Base-by-base conservation (phyloP, 2,888 invertebrate species). In the Octodonta nipae region DNA sequence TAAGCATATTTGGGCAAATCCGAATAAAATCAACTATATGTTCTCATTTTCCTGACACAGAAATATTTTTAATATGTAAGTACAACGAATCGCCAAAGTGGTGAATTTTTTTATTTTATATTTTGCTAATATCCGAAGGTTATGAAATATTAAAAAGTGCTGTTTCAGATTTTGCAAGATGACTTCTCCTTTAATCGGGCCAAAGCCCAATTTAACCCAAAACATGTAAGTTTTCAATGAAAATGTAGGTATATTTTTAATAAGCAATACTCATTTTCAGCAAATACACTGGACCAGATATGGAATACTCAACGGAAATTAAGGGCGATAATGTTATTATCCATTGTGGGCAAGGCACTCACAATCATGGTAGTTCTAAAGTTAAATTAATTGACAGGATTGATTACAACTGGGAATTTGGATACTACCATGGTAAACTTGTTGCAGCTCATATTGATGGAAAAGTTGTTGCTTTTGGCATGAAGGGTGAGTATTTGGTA, bases 341-440 rank as follows among this genome's bases (percentile, higher is more conserved):
- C 15, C 67, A 75, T 34, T 78, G 81, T 16, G 78, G 75, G 34
- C 66, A 75, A 5, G 82, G 81, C 7, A 72, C 67, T 32, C 83
- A 82, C 51, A 74, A 75, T 49, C 81, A 81, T 51, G 86, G 86
- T 26, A 84, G 84, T 56, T 88, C 87, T 1, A 84, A 88, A 65
- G 85, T 93, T 14, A 89, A 88, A 56, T 72, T 89, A 26, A 49
- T 42, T 7, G 87, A 84, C 58, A 73, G 89, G 28, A 89, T 91
- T 13, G 89, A 91, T 53, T 92, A 85, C 59, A 83, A 82, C 44
- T 93, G 93, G 93, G 92, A 92, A 56, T 73, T 80, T 27, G 78
- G 80, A 49, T 82, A 83, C 54, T 88, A 89, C 51, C 70, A 77
- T 1, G 92, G 93, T 0, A 85, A 87, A 54, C 65, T 93, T 36